Base-by-base conservation (phyloP, 1,140 invertebrate species). In the Scaptomyza hsui region DNA sequence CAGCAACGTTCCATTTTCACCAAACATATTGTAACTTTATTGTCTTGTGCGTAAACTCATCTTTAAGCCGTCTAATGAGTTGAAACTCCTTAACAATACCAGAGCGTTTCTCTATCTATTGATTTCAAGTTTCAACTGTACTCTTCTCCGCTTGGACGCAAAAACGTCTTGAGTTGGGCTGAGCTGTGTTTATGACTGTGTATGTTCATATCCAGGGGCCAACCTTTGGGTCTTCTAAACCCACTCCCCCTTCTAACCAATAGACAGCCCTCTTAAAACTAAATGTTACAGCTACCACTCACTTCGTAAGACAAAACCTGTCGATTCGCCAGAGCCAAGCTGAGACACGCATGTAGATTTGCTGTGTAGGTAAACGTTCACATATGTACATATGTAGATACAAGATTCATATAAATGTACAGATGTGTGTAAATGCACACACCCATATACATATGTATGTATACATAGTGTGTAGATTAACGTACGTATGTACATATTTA, bases 341-440 rank as follows among this genome's bases (percentile, higher is more conserved):
- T 32, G 24, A 71, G 60, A 71, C 52, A 63, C 68, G 51, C 60
- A 56, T 62, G 65, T 61, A 49, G 37, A 57, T 49, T 42, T 57
- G 26, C 3, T 39, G 13, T 51, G 21, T 9, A 49, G 4, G 2
- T 6, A 32, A 21, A 26, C 12, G 9, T 3, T 10, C n/a, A n/a
- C n/a, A 32, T 15, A 26, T 16, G 45, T 29, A 47, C 32, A 48
- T n/a, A n/a, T n/a, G n/a, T 29, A 45, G 59, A 39, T 52, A 18
- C 12, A 16, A 39, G 15, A 29, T 29, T 51, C 47, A 65, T 21
- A 26, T 26, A 44, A 0, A 12, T 10, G n/a, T n/a, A 12, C 12
- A 35, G 12, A 12, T 12, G 10, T 12, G 12, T 35, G 32, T 35
- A 12, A 12, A 2, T 12, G 10, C 16, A 44, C 39, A 53, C n/a